Base-by-base conservation (phyloP, 2,888 invertebrate genomes). In the Pristionchus entomophagus region DNA sequence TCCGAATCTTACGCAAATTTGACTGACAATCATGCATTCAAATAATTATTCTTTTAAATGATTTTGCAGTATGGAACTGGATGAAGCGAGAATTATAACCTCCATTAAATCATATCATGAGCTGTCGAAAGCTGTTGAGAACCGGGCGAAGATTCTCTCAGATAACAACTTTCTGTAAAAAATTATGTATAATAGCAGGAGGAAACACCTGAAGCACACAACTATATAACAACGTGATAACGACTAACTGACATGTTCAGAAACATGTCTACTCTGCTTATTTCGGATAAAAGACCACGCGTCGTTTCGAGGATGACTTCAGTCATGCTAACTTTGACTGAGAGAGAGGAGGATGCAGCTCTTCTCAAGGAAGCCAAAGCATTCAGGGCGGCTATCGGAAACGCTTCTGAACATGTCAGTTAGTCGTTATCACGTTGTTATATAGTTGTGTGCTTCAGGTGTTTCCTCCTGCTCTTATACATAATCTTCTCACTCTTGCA, bases 211-310 rank as follows among this genome's bases (percentile, higher is more conserved):
- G 8, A 45, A 77, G 26, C 5, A 29, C 22, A 49, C n/a, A n/a
- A 41, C 14, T 10, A 41, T 22, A 8, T 41, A 19, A 38, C 14
- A 4, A 29, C 6, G 4, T n/a, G 10, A 19, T 41, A 29, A 38
- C 12, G 19, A 12, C 22, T 1, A 14, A 17, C 26, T 6, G 14
- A 77, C 77, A 45, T 19, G 4, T 77, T 77, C 22, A 22, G 45
- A 29, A 77, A 45, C 35, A 77, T 49, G 41, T 45, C 77, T 3
- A 29, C 77, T 26, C 41, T 49, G 12, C 49, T 77, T 5, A 41
- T 77, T 12, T 77, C 77, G 19, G 77, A 77, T 4, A 77, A 77
- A 38, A 77, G 77, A 77, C 45, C 77, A 26, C 77, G 77, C 6
- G n/a, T 77, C 35, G 77, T 77, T 19, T 29, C 14, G 14, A 5